A percentile compares a stretch with the other conserved stretches of the same genome.
Evolutionary conservation across 2,797 vertebrate species (phyloP).

Genomic region (Tangara arthus): DNA sequence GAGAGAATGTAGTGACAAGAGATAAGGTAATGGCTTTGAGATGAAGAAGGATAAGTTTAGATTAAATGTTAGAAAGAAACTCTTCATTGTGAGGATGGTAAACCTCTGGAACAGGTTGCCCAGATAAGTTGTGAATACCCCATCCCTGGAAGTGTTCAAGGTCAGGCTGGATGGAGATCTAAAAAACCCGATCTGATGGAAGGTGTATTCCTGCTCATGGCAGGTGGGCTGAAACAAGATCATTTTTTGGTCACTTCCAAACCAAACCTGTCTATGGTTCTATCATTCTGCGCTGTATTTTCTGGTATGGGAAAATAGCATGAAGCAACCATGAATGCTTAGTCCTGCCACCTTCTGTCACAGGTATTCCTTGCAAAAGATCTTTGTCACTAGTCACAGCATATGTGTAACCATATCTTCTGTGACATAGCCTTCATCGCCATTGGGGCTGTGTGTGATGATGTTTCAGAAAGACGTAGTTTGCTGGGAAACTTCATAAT

Average conservation of each 20-base stretch:
- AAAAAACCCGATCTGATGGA: background rate
- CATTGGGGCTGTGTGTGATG: background rate
- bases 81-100: background rate
- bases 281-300: background rate
- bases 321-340: background rate
- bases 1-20: background rate
- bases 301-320: background rate
- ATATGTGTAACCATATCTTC: background rate
- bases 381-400: background rate
- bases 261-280: background rate
- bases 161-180: background rate
- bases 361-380: background rate
- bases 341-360: background rate
- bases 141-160: background rate
- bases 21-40: background rate
- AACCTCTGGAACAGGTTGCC: background rate
- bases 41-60: background rate
- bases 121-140: background rate
- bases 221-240: rapidly evolving
- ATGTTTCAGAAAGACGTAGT: background rate
- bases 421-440: background rate
- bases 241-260: background rate
- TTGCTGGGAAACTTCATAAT: background rate
- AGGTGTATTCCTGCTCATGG: background rate
- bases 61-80: background rate